Conservation (phyloP, 2,797 vertebrate species). For the Lepus townsendii region DNA sequence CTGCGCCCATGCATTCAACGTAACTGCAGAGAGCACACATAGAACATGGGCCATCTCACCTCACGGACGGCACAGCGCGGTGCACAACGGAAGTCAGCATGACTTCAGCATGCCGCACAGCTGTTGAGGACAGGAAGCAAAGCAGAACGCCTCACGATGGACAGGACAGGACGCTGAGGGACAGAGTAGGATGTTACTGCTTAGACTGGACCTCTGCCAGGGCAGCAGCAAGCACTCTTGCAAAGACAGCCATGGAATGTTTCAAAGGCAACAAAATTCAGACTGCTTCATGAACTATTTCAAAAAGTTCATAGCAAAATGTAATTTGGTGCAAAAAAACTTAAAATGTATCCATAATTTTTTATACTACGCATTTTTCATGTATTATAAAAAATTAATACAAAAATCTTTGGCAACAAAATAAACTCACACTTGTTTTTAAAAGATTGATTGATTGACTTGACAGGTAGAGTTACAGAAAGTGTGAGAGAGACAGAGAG, state of each 20-base stretch:
- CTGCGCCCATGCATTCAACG: background rate
- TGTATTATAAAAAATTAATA: no score
- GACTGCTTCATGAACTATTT: background rate
- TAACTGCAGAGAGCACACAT: background rate
- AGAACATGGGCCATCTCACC: background rate
- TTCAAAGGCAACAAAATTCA: conserved; percentile 49
- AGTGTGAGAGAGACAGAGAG: no score
- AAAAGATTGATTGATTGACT: no score
- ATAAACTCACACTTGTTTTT: no score
- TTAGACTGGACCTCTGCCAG: conserved; percentile 63
- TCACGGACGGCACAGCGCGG: conserved; percentile 5
- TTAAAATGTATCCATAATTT: no score
- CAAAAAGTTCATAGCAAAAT: no score
- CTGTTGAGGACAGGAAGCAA: conserved; percentile 71
- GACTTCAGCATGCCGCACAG: conserved; percentile 46
- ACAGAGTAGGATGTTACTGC: conserved; percentile 56
- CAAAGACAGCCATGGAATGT: background rate
- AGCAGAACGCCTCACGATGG: conserved; percentile 63
- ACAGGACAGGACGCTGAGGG: conserved; percentile 27
- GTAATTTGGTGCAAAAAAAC: no score
- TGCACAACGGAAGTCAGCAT: background rate
- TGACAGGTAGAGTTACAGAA: no score
- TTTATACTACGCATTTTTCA: no score
- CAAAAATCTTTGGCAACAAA: no score
- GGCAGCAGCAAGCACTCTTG: background rate